Evolutionary conservation across 1,140 invertebrate genomes (phyloP).

Genomic region (Ceratina calcarata): DNA sequence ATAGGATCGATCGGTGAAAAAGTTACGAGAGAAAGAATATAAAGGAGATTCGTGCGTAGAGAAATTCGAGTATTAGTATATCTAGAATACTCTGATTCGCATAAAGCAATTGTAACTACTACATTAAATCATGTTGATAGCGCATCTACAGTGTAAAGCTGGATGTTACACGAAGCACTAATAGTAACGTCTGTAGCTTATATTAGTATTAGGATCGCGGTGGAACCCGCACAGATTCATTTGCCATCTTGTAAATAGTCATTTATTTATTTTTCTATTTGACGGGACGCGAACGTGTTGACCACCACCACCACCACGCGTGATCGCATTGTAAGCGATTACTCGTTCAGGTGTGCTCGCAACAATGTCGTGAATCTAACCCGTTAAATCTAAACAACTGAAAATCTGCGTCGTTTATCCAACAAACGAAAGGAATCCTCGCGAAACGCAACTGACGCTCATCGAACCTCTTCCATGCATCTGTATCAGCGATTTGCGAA

Average conservation of each 20-base stretch:
- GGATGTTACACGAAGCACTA: conserved; percentile 50
- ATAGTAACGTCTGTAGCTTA: conserved; percentile 59
- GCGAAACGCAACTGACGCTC: conserved; percentile 39
- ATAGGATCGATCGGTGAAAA: conserved; percentile 2
- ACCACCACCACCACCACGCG: no score
- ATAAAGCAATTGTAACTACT: conserved; percentile 61
- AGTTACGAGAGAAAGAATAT: neutral
- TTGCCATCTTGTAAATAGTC: conserved; percentile 73
- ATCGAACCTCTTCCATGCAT: conserved; percentile 58
- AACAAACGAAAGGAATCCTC: conserved; percentile 41
- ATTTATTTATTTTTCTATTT: conserved; percentile 76
- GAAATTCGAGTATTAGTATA: conserved; percentile 48
- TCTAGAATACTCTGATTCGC: conserved; percentile 52
- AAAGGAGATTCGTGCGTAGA: conserved; percentile 36
- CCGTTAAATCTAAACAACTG: conserved; percentile 58
- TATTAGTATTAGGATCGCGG: conserved; percentile 59
- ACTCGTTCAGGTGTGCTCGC: conserved; percentile 36
- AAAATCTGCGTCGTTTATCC: conserved; percentile 61
- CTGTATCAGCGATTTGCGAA: conserved; percentile 50
- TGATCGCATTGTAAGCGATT: conserved; percentile 24
- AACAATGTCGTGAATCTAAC: conserved; percentile 32
- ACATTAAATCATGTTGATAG: conserved; percentile 56
- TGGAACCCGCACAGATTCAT: conserved; percentile 56
- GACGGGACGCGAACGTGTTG: conserved; percentile 46
- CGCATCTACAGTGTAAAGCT: conserved; percentile 50